A percentile compares a stretch with the other conserved stretches of the same genome.
Evolutionary conservation across 2,888 invertebrate species (phyloP).

Genomic region (Platerodrilus igneus): DNA sequence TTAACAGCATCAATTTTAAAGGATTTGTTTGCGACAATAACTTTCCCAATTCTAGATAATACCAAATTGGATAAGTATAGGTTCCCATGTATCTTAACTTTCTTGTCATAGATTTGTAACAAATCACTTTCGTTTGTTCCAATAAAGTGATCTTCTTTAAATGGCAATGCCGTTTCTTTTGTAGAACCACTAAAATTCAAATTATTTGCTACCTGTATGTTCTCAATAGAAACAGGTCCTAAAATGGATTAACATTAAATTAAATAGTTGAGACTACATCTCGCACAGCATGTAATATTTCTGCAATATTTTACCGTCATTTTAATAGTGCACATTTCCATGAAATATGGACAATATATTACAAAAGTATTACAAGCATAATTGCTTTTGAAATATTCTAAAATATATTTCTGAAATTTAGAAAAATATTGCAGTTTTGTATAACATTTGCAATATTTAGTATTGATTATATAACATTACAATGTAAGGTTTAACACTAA

Average conservation of each 20-base stretch:
- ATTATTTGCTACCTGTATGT: constrained; percentile 32
- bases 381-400: too few relatives aligned
- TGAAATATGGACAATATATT: too few relatives aligned
- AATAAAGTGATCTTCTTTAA: constrained; percentile 31
- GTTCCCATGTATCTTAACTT: constrained; percentile 40
- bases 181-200: constrained; percentile 20
- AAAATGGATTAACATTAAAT: constrained; percentile 9
- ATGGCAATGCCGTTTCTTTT: constrained; percentile 23
- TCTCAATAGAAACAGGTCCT: constrained; percentile 38
- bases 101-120: constrained; percentile 39
- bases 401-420: too few relatives aligned
- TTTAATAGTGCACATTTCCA: too few relatives aligned
- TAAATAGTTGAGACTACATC: too few relatives aligned
- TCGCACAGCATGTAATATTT: too few relatives aligned
- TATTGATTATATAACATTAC: too few relatives aligned
- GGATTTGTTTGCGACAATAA: constrained; percentile 33
- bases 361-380: too few relatives aligned
- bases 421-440: too few relatives aligned
- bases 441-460: too few relatives aligned
- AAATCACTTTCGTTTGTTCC: constrained; percentile 38
- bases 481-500: too few relatives aligned
- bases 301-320: too few relatives aligned
- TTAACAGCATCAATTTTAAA: constrained; percentile 29
- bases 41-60: constrained; percentile 26
- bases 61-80: constrained; percentile 35